Conservation (phyloP, 2,797 vertebrate species). For the Lerista edwardsae region DNA sequence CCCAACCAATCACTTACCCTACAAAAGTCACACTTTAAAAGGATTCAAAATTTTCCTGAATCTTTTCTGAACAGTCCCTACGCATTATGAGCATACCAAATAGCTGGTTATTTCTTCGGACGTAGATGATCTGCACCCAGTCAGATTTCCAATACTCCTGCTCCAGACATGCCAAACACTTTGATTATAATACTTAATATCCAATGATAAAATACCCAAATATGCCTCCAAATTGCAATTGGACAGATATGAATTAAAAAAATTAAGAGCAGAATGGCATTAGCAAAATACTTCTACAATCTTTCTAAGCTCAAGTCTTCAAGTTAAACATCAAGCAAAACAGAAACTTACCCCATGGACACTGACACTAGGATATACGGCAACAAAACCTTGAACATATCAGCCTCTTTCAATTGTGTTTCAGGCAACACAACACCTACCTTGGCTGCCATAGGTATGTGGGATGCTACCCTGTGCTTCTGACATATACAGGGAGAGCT, state of each 20-base stretch:
- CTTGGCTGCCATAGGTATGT: conserved; percentile 3
- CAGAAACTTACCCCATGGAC: background rate
- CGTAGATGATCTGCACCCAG: background rate
- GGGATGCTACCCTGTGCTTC: background rate
- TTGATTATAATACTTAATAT: too few species aligned
- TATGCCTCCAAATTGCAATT: background rate
- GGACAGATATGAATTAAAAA: background rate
- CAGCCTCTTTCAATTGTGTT: background rate
- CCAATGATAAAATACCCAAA: background rate
- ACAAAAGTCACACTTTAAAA: background rate
- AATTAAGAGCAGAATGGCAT: background rate
- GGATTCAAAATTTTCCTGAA: background rate
- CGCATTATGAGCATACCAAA: background rate
- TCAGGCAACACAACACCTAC: background rate
- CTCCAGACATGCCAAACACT: background rate
- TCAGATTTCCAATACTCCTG: background rate
- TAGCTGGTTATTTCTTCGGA: background rate
- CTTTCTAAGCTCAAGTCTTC: background rate
- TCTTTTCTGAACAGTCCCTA: background rate
- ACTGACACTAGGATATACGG: background rate
- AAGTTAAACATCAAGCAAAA: background rate
- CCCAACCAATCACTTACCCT: background rate
- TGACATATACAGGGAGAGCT: background rate
- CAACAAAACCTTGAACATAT: background rate
- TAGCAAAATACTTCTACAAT: background rate